Evolutionary conservation across 2,113 vertebrate species (phyloP).

Genomic region (Crypturellus undulatus): DNA sequence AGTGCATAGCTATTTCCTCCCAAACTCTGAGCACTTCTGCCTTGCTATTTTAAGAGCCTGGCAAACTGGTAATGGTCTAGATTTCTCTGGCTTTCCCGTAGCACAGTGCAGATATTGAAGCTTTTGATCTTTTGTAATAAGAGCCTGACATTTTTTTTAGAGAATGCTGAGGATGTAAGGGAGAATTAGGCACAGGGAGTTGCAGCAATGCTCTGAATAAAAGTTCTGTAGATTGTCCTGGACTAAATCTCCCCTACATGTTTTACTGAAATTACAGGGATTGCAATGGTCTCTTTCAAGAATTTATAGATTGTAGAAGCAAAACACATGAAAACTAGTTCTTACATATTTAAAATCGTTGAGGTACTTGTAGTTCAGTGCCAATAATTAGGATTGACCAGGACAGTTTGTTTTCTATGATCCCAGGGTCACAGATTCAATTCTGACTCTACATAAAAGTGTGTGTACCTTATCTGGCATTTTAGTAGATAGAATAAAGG

Average conservation of each 20-base stretch:
- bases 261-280: neutral
- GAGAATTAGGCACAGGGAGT: neutral
- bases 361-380: neutral
- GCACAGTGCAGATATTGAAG: neutral
- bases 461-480: neutral
- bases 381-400: neutral
- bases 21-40: neutral
- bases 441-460: neutral
- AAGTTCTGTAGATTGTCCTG: neutral
- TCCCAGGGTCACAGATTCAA: neutral
- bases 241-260: neutral
- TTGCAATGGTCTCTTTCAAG: neutral
- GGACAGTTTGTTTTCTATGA: neutral
- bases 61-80: neutral
- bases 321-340: neutral
- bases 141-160: neutral
- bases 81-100: neutral
- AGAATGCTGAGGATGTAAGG: neutral
- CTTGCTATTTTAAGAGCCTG: neutral
- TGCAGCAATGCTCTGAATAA: neutral
- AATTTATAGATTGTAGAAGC: neutral
- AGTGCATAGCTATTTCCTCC: neutral
- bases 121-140: neutral
- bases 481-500: neutral
- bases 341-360: neutral